Evolutionary conservation across 2,113 vertebrate species (phyloP), one percentile per base, ranked within the genome.

Genomic region (Pelvicachromis taeniatus): DNA sequence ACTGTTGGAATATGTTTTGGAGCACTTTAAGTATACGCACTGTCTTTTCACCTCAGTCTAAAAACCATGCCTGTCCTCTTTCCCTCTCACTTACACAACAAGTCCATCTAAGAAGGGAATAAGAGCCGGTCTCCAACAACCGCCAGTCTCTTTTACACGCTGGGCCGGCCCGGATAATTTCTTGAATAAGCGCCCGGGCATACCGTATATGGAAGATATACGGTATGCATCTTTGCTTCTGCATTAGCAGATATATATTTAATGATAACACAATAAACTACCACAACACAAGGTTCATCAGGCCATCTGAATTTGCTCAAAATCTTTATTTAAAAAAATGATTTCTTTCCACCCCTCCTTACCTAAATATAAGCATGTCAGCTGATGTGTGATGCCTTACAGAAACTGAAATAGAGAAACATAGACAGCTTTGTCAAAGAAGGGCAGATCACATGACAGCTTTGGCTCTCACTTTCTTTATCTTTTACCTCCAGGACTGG

Each of bases 361-460:
- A 73, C 31, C 50, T 85, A 68, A 81, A 86, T 70, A 58, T 68
- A 85, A 40, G 78, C 80, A 48, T 65, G 40, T 93, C 90, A 93
- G 84, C 48, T 92, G 91, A 93, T 13, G 29, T 58, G 4, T 4
- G 87, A 42, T 9, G 78, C 52, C 33, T 78, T 59, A 45, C 78
- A 61, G 73, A 80, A 21, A 59, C 75, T 56, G 38, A 77, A 52
- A 82, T 16, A 50, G 26, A 59, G 58, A 26, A 45, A 90, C 92
- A 93, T 89, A 90, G 87, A 2, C 6, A 23, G 84, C 91, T 89
- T 91, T 93, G 93, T 94, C 38, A 54, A 16, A 45, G 79, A 48
- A n/a, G 77, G 42, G 40, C 38, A n/a, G 80, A 77, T 90, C 89
- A 88, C 53, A 45, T 73, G 89, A 91, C 59, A 5, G 21, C 91